These are phyloP conservation scores for Beris morrisii DNA, from an alignment of 2,888 invertebrate species.

Conservation along the genomic window DNA sequence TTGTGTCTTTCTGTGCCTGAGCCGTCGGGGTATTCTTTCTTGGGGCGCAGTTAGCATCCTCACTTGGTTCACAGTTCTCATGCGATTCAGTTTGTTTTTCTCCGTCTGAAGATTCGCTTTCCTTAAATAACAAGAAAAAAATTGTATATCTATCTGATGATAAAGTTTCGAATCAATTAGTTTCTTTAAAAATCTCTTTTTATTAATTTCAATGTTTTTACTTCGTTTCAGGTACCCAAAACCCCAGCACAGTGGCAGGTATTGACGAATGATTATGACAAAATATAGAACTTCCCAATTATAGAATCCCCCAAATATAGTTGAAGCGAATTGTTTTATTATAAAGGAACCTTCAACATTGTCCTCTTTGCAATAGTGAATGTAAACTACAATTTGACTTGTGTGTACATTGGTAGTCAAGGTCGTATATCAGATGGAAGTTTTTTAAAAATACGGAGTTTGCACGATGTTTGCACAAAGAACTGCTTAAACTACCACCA, in stretches of 20 bases:
- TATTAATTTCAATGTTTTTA: background rate
- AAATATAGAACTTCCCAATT: no score
- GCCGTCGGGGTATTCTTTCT: background rate
- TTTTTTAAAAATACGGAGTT: conserved; percentile 9
- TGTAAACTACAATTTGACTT: conserved; percentile 43
- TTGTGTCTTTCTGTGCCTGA: background rate
- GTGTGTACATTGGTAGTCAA: conserved; percentile 26
- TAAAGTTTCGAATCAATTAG: background rate
- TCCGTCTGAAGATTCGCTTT: background rate
- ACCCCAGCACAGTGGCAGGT: no score
- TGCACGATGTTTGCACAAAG: background rate
- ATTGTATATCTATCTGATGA: background rate
- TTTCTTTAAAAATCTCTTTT: background rate
- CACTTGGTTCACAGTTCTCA: conserved; percentile 19
- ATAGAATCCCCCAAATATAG: conserved; percentile 40
- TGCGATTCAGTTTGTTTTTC: conserved; percentile 6
- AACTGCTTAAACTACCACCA: conserved; percentile 3
- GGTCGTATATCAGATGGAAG: conserved; percentile 23
- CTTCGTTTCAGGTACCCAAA: no score
- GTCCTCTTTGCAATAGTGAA: conserved; percentile 40
- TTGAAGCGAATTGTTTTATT: conserved; percentile 45
- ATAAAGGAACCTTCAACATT: conserved; percentile 41
- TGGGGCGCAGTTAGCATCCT: background rate
- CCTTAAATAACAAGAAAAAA: conserved; percentile 2
- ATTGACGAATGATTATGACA: no score